Conservation (phyloP, 2,797 vertebrate species). For the Masticophis lateralis region DNA sequence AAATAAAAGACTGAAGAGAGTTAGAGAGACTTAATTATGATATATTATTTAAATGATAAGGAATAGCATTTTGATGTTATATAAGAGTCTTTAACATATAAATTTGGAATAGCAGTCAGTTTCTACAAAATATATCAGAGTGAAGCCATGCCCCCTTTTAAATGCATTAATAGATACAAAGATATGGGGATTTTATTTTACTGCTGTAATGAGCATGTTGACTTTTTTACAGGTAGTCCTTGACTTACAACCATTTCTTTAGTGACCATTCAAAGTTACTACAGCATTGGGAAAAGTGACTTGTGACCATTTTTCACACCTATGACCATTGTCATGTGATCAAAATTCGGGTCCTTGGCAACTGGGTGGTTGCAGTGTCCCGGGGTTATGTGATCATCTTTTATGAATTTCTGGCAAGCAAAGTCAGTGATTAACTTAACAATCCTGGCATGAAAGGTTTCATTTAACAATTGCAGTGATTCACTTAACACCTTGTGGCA, state of each 20-base stretch:
- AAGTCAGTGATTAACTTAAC: background rate
- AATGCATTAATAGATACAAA: background rate
- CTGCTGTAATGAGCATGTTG: background rate
- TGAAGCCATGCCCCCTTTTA: background rate
- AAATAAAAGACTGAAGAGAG: background rate
- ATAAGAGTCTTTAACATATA: background rate
- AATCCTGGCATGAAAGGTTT: background rate
- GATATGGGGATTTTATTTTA: background rate
- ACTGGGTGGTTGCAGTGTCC: background rate
- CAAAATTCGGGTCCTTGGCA: background rate
- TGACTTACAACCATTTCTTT: background rate
- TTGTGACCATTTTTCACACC: background rate
- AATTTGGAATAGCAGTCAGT: background rate
- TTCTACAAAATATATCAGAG: background rate
- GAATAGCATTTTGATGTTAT: background rate
- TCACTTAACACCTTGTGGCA: background rate
- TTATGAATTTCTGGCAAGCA: background rate
- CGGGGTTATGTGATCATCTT: background rate
- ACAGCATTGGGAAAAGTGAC: background rate
- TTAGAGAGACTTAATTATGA: slow-evolving; percentile 6
- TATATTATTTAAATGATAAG: background rate
- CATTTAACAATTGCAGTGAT: too few species aligned
- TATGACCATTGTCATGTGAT: background rate
- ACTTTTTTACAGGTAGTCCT: background rate
- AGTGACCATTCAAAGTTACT: background rate